phyloP scores from a whole-genome alignment of 2,113 vertebrate species.

The Microcebus lehilahytsara region DNA sequence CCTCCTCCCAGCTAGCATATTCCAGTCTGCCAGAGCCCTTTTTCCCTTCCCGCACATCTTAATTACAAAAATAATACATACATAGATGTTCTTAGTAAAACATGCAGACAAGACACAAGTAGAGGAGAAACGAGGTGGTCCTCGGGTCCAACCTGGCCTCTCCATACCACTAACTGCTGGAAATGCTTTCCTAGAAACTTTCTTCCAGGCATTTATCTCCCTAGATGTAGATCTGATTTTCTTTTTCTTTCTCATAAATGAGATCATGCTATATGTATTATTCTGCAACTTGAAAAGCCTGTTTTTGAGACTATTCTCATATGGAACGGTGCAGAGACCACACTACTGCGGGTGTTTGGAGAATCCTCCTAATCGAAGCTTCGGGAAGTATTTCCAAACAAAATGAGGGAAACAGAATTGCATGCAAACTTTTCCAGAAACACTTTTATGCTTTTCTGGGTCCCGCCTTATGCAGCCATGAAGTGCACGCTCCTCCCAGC shows the following conservation, averaged over 20 bases:
- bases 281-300: neutral
- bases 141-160: neutral
- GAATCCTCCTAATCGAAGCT: neutral
- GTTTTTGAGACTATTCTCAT: neutral
- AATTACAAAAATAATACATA: neutral
- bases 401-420: neutral
- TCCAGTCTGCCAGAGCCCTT: neutral
- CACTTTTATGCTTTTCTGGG: neutral
- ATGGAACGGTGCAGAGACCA: neutral
- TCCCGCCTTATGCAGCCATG: neutral
- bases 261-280: neutral
- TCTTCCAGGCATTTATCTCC: neutral
- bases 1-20: neutral
- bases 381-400: constrained; percentile 40
- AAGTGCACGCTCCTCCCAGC: neutral
- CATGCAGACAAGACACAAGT: neutral
- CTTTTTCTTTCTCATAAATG: neutral
- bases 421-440: constrained; percentile 26
- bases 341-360: neutral
- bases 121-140: neutral
- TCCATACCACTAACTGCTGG: neutral
- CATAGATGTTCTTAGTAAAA: neutral
- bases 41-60: neutral
- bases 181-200: neutral
- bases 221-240: neutral